Evolutionary conservation across 2,797 vertebrate species (phyloP), one percentile per base, ranked within the genome.

Genomic region (Podargus strigoides): DNA sequence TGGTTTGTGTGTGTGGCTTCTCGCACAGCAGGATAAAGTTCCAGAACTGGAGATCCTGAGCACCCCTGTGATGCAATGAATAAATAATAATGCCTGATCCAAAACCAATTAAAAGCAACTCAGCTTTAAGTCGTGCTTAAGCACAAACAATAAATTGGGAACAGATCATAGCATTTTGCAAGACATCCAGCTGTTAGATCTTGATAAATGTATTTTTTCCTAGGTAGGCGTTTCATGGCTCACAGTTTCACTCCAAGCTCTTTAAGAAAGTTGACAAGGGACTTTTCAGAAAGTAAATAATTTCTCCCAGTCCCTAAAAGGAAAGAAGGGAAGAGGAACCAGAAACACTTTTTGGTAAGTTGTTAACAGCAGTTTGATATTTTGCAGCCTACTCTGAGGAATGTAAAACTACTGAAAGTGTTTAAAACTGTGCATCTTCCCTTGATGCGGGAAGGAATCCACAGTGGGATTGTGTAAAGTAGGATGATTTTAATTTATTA

Each of bases 21-120:
- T 92, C 23, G 4, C 49, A 77, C 72, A 92, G 75, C 78, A 80
- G 49, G 63, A 42, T 69, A 9, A 73, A 79, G 37, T 73, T 92
- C 46, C 60, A 74, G 44, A 82, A 60, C 3, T 75, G 32, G 56
- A 83, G 60, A 91, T 53, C 12, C 30, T 77, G 34, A 94, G 60
- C 10, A 77, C 39, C 44, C 18, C 62, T 69, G 50, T 59, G 52
- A 91, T 86, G 36, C 49, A 87, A 89, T 7, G 23, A 92, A 94
- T 92, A 89, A 95, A 70, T 85, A 92, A 69, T 30, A 70, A 6
- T 53, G 47, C 14, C 14, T 90, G 50, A 86, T 93, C 55, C 50
- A 86, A 95, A 93, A 67, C 42, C 36, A 88, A 68, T 93, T 93
- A 94, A 89, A 92, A 89, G 5, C 44, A 84, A 78, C 32, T 94